Evolutionary conservation across 64 coral and sea anemone species (phyloP), one percentile per base, ranked within the genome.

Genomic region (Exaiptasia diaphana): DNA sequence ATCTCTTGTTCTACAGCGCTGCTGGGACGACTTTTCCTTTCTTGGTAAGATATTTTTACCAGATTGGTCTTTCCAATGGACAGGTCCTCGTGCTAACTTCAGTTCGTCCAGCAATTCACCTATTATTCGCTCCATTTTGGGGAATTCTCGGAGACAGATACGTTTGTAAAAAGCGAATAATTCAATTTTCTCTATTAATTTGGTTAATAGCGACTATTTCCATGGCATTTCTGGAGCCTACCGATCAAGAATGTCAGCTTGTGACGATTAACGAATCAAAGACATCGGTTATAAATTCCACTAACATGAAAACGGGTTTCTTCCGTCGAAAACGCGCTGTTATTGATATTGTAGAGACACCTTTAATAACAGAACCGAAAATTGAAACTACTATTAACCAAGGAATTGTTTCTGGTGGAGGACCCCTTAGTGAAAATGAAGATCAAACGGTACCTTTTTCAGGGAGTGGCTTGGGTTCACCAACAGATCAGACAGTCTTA

Each of bases 131-230:
- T 74, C 91, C 91, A 5, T 68, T 94, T 3, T 94, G 74, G 87
- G 91, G 91, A 29, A 26, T 94, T 74, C 62, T 89, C n/a, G 86
- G 86, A 18, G 91, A 94, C 37, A 61, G 45, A 7, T 94, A 65
- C 14, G 28, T 89, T 12, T 77, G 86, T 9, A 94, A 94, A 57
- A 94, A 89, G 82, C 78, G 83, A 43, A 54, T 83, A 5, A 43
- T 94, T 40, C 91, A 94, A 31, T 94, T 94, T 85, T 85, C 62
- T 37, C 76, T 71, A 11, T 94, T 94, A 40, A 78, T 73, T 10
- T 94, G 91, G 91, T 77, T 94, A 4, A 89, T 94, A 32, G 75
- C 77, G 42, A 94, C 91, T 7, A 94, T 94, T 49, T 89, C 91
- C 31, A 4, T 94, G 43, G 86, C 86, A 0, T 94, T 94, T 85